Percentiles rank a stretch among this genome's conserved stretches.
Evolutionary conservation across 2,113 vertebrate genomes (phyloP).

Genomic region (mouse (Mus musculus)): DNA sequence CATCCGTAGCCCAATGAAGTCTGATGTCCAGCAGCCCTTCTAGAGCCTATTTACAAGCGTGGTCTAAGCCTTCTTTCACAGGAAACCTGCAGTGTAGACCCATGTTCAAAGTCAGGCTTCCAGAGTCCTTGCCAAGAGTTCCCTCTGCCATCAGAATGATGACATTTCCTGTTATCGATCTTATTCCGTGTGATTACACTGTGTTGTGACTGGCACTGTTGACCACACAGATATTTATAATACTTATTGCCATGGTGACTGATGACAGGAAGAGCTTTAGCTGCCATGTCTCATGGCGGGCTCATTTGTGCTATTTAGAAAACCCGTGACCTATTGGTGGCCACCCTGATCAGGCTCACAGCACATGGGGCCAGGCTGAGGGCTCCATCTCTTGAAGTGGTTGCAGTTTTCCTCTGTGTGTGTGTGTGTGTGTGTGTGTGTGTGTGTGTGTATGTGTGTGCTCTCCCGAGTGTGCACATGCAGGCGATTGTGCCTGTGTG

Average conservation of each 20-base stretch:
- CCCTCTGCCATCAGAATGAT: background rate
- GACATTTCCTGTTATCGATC: background rate
- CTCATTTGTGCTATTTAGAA: accelerated
- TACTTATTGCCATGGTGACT: background rate
- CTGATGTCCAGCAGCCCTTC: background rate
- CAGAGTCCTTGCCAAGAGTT: background rate
- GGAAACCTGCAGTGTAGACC: background rate
- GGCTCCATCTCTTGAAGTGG: accelerated
- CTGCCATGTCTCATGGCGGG: accelerated
- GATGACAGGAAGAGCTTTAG: background rate
- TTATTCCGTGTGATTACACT: accelerated
- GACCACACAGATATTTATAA: background rate
- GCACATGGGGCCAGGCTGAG: background rate
- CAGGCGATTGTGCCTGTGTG: background rate
- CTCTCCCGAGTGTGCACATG: background rate
- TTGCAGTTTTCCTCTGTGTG: background rate
- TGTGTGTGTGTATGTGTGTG: background rate
- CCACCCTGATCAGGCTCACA: accelerated
- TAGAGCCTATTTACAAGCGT: background rate
- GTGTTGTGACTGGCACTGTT: background rate
- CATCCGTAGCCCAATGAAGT: background rate
- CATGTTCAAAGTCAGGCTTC: accelerated
- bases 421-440: background rate
- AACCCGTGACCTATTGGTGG: background rate
- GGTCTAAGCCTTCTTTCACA: background rate